Evolutionary conservation across 2,113 vertebrate species (phyloP), one percentile per base, ranked within the genome.

Genomic region (Bungarus multicinctus): DNA sequence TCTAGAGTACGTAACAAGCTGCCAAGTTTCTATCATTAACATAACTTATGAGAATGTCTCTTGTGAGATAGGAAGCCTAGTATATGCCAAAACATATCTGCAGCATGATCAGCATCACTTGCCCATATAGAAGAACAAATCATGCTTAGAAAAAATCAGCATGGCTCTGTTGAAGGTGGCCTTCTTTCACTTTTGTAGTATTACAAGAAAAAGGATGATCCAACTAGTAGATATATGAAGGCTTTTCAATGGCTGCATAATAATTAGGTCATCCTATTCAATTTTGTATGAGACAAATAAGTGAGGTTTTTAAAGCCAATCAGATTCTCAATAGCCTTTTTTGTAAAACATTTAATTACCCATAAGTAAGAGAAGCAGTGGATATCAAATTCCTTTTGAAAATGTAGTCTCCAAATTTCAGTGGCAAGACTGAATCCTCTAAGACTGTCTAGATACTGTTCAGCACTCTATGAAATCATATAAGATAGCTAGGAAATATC

Each of bases 401-500:
- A 85, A 94, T 90, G 2, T 85, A 54, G 91, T 89, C 54, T 64
- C 12, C 53, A 16, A 90, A 92, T 95, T 14, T 85, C 18, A 91
- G 47, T 57, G 91, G 18, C 45, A 52, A 90, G 94, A 91, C 92
- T 93, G 89, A 94, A 93, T 95, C 93, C 3, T 92, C 89, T 87
- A 88, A 87, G 93, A 89, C 74, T 87, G 57, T 95, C 90, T 88
- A 43, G 60, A 64, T 87, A 90, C 5, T 86, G 95, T 87, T 69
- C 52, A 93, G 60, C 86, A 52, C 0, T 0, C 94, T 94, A 90
- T 86, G 85, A 47, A 89, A 92, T 93, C 87, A 93, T 69, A 57
- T 90, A 92, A 95, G 91, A 90, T 94, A 94, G 94, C 94, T 90
- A 93, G 93, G 45, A 43, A 95, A 96, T 93, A 94, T 0, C 2